Evolutionary conservation across 2,888 invertebrate genomes (phyloP).

Genomic region (Apamea crenata): DNA sequence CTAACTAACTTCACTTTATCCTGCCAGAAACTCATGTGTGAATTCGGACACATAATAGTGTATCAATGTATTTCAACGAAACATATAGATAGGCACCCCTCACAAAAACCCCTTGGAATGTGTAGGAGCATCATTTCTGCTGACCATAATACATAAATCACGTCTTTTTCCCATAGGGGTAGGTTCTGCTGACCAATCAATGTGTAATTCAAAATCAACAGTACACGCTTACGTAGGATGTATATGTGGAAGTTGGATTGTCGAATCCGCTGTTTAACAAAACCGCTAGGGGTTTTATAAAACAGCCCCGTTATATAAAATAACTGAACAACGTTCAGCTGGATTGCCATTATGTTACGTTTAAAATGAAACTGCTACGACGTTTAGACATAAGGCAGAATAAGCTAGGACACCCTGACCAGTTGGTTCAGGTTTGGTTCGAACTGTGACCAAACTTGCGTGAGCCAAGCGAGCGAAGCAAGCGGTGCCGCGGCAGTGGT

Average conservation of each 20-base stretch:
- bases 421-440: background rate
- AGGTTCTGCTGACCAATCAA: background rate
- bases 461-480: background rate
- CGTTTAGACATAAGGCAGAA: background rate
- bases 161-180: background rate
- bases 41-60: background rate
- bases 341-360: background rate
- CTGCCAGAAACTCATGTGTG: background rate
- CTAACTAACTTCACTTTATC: background rate
- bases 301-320: background rate
- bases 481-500: background rate
- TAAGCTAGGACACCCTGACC: background rate
- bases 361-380: background rate
- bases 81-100: too few species aligned
- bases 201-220: slow-evolving; percentile 4
- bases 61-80: background rate
- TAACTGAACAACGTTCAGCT: background rate
- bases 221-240: background rate
- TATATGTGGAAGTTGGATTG: background rate
- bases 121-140: background rate
- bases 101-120: background rate
- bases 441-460: background rate
- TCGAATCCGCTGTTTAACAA: background rate
- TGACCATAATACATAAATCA: background rate
- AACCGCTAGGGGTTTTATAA: background rate